Percentiles rank a stretch among this genome's conserved stretches.
Conservation (phyloP, 2,113 vertebrate species). For the Alosa alosa region DNA sequence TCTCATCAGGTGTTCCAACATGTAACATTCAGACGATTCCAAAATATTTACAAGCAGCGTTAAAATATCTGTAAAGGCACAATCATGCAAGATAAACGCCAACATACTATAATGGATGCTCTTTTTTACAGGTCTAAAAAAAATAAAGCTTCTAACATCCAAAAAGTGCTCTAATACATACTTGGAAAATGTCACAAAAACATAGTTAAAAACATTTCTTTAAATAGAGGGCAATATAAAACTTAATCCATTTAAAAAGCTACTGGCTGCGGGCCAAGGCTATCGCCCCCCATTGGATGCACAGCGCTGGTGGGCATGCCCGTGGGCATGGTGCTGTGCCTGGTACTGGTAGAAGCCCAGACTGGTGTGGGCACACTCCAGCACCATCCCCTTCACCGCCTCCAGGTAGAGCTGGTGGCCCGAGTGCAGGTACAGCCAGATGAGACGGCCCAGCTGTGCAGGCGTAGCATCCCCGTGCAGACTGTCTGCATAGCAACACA, state of each 20-base stretch:
- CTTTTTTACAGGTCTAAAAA: neutral
- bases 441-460: conserved; percentile 54
- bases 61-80: neutral
- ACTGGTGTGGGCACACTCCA: conserved; percentile 49
- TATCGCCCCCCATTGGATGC: neutral
- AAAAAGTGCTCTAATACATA: neutral
- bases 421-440: conserved; percentile 66
- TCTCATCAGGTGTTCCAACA: neutral
- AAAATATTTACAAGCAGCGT: neutral
- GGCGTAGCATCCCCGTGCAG: conserved; percentile 51
- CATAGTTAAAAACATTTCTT: neutral
- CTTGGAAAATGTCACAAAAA: neutral
- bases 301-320: neutral
- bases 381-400: conserved; percentile 56
- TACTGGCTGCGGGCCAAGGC: neutral
- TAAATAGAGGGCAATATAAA: neutral
- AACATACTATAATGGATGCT: neutral
- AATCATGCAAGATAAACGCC: neutral
- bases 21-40: neutral
- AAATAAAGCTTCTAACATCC: neutral
- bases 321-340: neutral
- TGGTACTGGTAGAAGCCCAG: conserved; percentile 25
- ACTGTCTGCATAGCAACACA: conserved; percentile 43
- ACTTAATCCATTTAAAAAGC: neutral
- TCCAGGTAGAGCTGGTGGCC: conserved; percentile 60